These are phyloP conservation scores for Lepidochrysops patricia DNA, from an alignment of 2,888 invertebrate genomes.

Conservation along the genomic window DNA sequence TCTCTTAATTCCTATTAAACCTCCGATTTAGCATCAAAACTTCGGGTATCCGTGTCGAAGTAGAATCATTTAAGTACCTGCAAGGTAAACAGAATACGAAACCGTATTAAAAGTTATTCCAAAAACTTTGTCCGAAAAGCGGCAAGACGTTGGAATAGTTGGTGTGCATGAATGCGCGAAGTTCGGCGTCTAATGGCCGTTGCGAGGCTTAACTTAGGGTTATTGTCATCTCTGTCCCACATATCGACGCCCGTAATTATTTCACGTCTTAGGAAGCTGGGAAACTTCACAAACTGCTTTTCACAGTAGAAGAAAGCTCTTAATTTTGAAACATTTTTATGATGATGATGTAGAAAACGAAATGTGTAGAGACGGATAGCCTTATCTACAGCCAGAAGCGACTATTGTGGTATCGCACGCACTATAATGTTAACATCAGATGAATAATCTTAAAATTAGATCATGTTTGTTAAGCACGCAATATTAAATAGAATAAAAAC, in stretches of 20 bases:
- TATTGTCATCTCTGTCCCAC: slow-evolving; percentile 25
- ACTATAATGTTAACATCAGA: neutral
- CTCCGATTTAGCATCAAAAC: slow-evolving; percentile 12
- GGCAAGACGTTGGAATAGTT: slow-evolving; percentile 30
- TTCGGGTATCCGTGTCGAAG: slow-evolving; percentile 10
- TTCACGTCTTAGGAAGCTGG: neutral
- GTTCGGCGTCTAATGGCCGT: slow-evolving; percentile 28
- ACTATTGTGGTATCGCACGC: neutral
- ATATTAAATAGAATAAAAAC: neutral
- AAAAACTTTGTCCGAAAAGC: slow-evolving; percentile 31
- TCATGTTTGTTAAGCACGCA: neutral
- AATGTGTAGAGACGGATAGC: neutral
- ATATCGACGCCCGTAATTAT: slow-evolving; percentile 22
- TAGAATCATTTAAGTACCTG: slow-evolving; percentile 24
- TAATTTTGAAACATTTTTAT: neutral
- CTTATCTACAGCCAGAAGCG: neutral
- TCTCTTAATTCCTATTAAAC: neutral
- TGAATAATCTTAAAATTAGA: no score
- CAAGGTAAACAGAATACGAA: slow-evolving; percentile 35
- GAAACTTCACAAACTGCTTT: neutral
- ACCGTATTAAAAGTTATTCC: slow-evolving; percentile 45
- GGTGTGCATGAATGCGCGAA: slow-evolving; percentile 31
- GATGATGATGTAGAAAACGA: neutral
- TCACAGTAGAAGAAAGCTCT: neutral
- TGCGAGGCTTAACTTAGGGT: slow-evolving; percentile 24